Evolutionary conservation across 2,888 invertebrate genomes (phyloP).

Genomic region (Idaea aversata): DNA sequence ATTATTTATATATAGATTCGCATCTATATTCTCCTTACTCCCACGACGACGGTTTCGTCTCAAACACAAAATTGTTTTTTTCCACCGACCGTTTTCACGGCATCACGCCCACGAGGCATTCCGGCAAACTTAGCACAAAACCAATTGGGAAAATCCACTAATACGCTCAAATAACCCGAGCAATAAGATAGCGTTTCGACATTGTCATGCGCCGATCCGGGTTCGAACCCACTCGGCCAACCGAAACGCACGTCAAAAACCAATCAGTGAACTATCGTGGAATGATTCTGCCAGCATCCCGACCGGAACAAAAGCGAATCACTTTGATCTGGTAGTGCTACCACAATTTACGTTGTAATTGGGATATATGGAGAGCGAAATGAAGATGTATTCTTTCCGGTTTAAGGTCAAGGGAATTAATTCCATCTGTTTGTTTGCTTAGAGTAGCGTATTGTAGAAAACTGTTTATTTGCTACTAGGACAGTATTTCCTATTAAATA

Average conservation of each 20-base stretch:
- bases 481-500: background rate
- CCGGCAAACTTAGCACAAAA: background rate
- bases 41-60: background rate
- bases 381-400: background rate
- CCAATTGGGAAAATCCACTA: conserved; percentile 1
- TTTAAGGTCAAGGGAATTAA: background rate
- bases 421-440: background rate
- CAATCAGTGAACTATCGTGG: conserved; percentile 66
- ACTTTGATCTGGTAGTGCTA: conserved; percentile 57
- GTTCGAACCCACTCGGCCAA: conserved; percentile 37
- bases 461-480: background rate
- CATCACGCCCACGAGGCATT: background rate
- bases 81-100: background rate
- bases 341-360: conserved; percentile 27
- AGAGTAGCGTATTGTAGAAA: background rate
- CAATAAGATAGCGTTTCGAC: conserved; percentile 3
- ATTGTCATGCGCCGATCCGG: conserved; percentile 8
- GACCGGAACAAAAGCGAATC: conserved; percentile 71
- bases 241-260: conserved; percentile 57
- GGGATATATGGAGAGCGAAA: conserved; percentile 22
- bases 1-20: too few relatives aligned
- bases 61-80: background rate
- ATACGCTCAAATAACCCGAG: background rate
- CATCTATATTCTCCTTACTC: background rate
- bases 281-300: conserved; percentile 60